Conservation (phyloP, 1,140 invertebrate genomes). For the Drosophila novamexicana region DNA sequence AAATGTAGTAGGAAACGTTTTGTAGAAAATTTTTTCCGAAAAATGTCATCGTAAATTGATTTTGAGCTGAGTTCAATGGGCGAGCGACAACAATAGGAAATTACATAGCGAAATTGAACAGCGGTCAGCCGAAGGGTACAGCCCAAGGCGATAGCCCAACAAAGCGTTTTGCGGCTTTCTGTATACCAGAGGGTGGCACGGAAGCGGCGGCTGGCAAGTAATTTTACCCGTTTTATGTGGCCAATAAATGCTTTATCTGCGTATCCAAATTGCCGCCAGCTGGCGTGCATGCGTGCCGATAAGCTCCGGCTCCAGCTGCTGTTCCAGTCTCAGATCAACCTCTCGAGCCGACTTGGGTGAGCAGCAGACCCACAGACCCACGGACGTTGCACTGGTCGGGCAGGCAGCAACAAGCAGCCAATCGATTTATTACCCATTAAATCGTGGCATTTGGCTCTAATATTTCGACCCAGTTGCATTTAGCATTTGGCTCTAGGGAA, state of each 20-base stretch:
- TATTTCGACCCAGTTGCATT: slow-evolving; percentile 73
- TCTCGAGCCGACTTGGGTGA: background rate
- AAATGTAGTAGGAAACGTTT: slow-evolving; percentile 24
- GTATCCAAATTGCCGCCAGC: slow-evolving; percentile 76
- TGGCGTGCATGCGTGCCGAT: slow-evolving; percentile 79
- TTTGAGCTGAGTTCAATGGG: slow-evolving; percentile 47
- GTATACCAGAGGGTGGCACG: background rate
- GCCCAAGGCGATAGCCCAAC: background rate
- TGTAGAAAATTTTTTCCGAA: slow-evolving; percentile 2
- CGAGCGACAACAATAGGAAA: slow-evolving; percentile 47
- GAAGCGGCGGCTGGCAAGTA: slow-evolving; percentile 61
- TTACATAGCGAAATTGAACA: slow-evolving; percentile 50
- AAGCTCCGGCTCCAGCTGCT: slow-evolving; percentile 42
- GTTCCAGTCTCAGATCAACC: slow-evolving; percentile 1
- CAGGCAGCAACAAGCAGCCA: slow-evolving; percentile 46
- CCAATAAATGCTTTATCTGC: slow-evolving; percentile 80
- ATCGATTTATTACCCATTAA: slow-evolving; percentile 81
- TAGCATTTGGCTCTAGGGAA: slow-evolving; percentile 43
- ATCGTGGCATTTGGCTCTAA: slow-evolving; percentile 65
- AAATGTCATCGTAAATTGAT: slow-evolving; percentile 57
- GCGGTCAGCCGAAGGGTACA: slow-evolving; percentile 24
- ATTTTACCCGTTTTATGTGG: slow-evolving; percentile 79
- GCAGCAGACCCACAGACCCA: background rate
- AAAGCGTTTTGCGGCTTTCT: background rate
- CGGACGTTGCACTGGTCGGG: slow-evolving; percentile 41